Conservation (phyloP, 2,888 invertebrate genomes). For the Drosophila kuntzei region DNA sequence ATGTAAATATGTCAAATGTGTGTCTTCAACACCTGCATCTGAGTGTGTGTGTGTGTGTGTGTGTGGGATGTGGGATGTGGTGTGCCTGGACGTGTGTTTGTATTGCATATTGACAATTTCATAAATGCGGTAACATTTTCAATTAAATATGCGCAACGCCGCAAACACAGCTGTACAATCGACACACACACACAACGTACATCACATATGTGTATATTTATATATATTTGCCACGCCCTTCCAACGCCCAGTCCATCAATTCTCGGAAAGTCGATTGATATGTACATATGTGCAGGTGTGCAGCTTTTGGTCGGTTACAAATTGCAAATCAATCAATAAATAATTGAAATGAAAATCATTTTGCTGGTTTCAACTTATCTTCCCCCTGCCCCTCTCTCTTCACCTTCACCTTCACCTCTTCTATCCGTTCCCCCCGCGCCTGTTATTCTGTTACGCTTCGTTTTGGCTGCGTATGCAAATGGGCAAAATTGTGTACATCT, state of each 20-base stretch:
- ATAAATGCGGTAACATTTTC: conserved; percentile 82
- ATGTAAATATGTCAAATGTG: conserved; percentile 80
- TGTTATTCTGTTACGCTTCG: conserved; percentile 52
- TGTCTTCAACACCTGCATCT: conserved; percentile 74
- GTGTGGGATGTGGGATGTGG: conserved; percentile 18
- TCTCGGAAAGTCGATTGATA: conserved; percentile 71
- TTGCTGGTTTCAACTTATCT: conserved; percentile 82
- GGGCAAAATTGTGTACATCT: conserved; percentile 79
- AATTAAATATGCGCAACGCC: conserved; percentile 79
- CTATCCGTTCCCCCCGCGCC: background rate
- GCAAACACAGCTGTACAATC: conserved; percentile 71
- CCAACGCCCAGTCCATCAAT: conserved; percentile 62
- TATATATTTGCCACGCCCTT: conserved; percentile 44
- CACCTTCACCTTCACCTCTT: no score
- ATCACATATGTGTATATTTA: conserved; percentile 10
- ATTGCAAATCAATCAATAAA: conserved; percentile 83
- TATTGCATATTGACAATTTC: conserved; percentile 79
- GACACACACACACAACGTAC: conserved; percentile 16
- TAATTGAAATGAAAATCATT: conserved; percentile 83
- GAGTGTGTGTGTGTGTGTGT: conserved; percentile 15
- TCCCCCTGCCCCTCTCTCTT: conserved; percentile 15
- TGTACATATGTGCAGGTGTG: conserved; percentile 71
- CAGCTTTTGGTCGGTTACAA: conserved; percentile 82
- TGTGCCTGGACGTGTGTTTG: conserved; percentile 43
- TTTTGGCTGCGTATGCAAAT: conserved; percentile 77